These are phyloP conservation scores for Podiceps cristatus DNA, from an alignment of 2,113 vertebrate species.

Conservation along the genomic window DNA sequence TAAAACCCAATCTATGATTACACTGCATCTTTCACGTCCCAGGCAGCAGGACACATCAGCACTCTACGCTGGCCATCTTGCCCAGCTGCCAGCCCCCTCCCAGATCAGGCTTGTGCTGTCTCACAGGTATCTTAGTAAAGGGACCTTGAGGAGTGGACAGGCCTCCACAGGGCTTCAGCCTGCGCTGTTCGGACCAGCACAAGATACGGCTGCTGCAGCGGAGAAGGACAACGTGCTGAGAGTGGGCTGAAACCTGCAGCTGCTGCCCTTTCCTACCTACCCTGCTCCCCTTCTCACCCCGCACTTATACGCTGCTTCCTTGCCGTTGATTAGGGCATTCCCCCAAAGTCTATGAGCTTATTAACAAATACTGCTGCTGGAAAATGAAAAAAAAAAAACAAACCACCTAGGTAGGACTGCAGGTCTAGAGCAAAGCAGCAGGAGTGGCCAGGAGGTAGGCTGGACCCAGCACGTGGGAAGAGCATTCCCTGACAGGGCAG, in stretches of 20 bases:
- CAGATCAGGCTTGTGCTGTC: not conserved
- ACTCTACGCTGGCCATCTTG: not conserved
- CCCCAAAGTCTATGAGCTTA: fast-evolving
- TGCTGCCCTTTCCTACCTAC: not conserved
- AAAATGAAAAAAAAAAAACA: fast-evolving
- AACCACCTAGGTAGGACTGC: not conserved
- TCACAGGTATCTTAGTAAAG: fast-evolving
- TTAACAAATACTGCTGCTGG: not conserved
- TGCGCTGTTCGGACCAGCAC: not conserved
- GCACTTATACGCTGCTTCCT: not conserved
- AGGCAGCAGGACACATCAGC: not conserved
- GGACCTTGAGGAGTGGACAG: not conserved
- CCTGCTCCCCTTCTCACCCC: not conserved
- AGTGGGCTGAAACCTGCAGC: not conserved
- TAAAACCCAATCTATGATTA: not conserved
- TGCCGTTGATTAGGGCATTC: not conserved
- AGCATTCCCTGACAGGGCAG: not conserved
- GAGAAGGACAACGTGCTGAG: not conserved
- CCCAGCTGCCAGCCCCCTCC: not conserved
- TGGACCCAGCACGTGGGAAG: not conserved
- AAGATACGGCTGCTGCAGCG: fast-evolving
- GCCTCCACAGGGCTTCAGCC: not conserved
- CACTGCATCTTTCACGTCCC: not conserved
- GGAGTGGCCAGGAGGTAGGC: not conserved
- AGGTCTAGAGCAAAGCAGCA: not conserved